Conservation (phyloP, 2,113 vertebrate species). For the Ceuthmochares aereus region DNA sequence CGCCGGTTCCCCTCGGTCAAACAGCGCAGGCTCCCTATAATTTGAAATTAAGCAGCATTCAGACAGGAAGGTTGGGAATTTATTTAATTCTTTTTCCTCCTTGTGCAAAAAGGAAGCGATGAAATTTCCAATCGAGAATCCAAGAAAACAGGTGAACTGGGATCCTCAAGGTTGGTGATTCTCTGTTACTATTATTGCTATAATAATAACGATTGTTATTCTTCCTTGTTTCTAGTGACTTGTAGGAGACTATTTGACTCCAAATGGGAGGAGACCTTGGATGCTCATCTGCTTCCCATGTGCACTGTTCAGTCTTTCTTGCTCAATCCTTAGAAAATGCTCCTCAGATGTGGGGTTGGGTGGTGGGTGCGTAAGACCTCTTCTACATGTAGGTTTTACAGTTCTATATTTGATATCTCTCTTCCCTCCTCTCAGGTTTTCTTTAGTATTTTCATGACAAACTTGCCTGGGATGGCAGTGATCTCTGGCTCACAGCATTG, state of each 20-base stretch:
- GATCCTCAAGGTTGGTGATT: constrained; percentile 93
- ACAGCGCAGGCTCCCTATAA: constrained; percentile 54
- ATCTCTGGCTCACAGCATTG: constrained; percentile 1
- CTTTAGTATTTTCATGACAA: constrained; percentile 19
- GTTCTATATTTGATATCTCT: not conserved
- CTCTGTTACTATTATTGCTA: constrained; percentile 45
- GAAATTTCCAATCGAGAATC: constrained; percentile 99
- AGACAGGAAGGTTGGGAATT: constrained; percentile 73
- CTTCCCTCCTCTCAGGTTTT: not conserved
- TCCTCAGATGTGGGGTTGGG: constrained; percentile 32
- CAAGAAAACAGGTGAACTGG: constrained; percentile 98
- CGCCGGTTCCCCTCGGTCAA: constrained; percentile 55
- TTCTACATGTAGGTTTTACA: constrained; percentile 28
- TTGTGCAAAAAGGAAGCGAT: constrained; percentile 84
- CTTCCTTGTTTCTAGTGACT: constrained; percentile 15
- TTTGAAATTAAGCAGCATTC: constrained; percentile 67
- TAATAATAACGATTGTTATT: constrained; percentile 13
- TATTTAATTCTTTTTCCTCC: constrained; percentile 70
- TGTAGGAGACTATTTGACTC: not conserved
- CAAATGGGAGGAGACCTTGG: constrained; percentile 33
- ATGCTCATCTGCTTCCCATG: constrained; percentile 28
- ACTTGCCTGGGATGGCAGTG: constrained; percentile 45
- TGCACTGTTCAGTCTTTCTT: constrained; percentile 15
- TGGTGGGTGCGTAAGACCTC: constrained; percentile 37
- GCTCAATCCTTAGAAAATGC: constrained; percentile 28